Base-by-base conservation (phyloP, 2,888 invertebrate species). In the Lamellibrachia satsuma region DNA sequence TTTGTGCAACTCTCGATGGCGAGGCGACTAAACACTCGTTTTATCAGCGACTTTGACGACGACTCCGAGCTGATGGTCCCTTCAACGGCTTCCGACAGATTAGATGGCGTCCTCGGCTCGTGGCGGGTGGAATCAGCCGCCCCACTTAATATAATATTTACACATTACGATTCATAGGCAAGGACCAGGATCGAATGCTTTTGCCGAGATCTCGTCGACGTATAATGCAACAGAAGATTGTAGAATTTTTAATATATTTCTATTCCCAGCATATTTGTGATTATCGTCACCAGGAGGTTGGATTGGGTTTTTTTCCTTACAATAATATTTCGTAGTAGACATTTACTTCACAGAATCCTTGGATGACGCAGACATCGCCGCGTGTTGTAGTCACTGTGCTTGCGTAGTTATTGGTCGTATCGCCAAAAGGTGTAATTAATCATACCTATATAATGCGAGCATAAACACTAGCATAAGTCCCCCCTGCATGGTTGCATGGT, bases 31-130 rank as follows among this genome's bases (percentile, higher is more conserved):
- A 75, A 75, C 75, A 75, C 75, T 75, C 75, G 75, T 75, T 75
- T 60, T 75, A 75, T 75, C 75, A 75, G 75, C 75, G 75, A 75
- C 75, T 75, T 75, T 75, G 75, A n/a, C 22, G 75, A 75, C 75
- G 75, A 2, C 75, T 22, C 15, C 75, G 75, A 75, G 75, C 75
- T 75, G 75, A 75, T 75, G 75, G 75, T 75, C 75, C 22, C 0
- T 75, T 15, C 75, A 75, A 75, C 75, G 75, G 75, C 75, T 75
- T 75, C 75, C 75, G 75, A 75, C 15, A 75, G 75, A 75, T 75
- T 75, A 75, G n/a, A 22, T 6, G 39, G 22, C 75, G 75, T 75
- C 75, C 75, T 22, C 15, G 75, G 22, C 75, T 75, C n/a, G 22
- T 4, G 75, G 22, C n/a, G 8, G 55, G 7, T 55, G 22, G 75